Conservation (phyloP, 2,113 vertebrate species). For the Sturnira hondurensis region DNA sequence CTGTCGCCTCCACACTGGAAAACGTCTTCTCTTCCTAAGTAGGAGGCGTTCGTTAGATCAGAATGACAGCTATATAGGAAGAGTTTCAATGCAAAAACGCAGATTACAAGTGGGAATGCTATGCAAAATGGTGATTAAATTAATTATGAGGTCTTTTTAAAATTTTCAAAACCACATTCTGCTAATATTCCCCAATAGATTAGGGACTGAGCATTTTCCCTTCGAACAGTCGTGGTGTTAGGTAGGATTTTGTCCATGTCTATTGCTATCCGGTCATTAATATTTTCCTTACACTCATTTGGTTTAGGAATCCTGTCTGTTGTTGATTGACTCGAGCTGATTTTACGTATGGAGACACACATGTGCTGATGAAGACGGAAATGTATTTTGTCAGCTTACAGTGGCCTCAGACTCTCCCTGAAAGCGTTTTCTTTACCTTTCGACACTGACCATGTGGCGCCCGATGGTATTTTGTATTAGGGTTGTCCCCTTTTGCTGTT, state of each 20-base stretch:
- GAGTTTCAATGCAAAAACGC: slow-evolving; percentile 48
- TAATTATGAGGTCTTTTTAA: slow-evolving; percentile 71
- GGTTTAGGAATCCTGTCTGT: slow-evolving; percentile 14
- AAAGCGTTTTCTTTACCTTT: neutral
- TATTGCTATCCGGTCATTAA: slow-evolving; percentile 26
- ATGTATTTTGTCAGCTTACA: neutral
- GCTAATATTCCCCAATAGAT: slow-evolving; percentile 58
- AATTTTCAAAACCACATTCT: slow-evolving; percentile 40
- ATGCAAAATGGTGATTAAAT: slow-evolving; percentile 54
- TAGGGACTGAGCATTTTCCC: slow-evolving; percentile 32
- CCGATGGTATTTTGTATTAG: neutral
- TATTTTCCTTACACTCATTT: slow-evolving; percentile 8
- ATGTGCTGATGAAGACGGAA: neutral
- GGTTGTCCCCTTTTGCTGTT: neutral
- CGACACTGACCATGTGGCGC: too few species aligned
- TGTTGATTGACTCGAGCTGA: neutral
- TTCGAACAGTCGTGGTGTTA: neutral
- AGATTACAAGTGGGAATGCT: slow-evolving; percentile 35
- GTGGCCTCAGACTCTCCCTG: neutral
- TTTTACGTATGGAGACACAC: neutral
- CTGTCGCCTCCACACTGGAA: slow-evolving; percentile 1
- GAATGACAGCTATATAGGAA: neutral
- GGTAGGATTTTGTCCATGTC: neutral
- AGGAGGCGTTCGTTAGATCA: slow-evolving; percentile 54
- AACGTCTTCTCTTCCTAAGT: slow-evolving; percentile 54